Conservation (phyloP, 1,140 invertebrate species). For the Alviniconcha marisindica region DNA sequence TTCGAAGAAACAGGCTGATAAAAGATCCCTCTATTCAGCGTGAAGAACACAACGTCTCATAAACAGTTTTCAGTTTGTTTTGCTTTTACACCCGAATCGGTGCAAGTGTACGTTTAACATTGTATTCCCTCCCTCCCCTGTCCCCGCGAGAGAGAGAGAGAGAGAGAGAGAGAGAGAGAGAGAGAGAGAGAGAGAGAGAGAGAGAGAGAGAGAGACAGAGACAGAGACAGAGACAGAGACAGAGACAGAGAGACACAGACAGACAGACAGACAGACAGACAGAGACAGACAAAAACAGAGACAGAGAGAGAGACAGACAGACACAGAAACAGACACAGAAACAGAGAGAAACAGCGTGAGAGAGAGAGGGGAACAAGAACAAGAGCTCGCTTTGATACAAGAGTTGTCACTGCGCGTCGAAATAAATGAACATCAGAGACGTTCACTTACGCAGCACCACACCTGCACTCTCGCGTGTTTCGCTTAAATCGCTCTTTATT, state of each 20-base stretch:
- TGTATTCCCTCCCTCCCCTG: not conserved
- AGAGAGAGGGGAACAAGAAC: not conserved
- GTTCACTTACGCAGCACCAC: too few species aligned
- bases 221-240: not conserved
- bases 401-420: too few species aligned
- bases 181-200: conserved; percentile 14
- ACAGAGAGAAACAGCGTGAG: not conserved
- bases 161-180: not conserved
- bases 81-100: too few species aligned
- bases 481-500: too few species aligned
- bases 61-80: too few species aligned
- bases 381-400: too few species aligned
- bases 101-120: too few species aligned
- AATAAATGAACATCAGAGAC: too few species aligned
- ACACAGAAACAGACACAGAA: not conserved
- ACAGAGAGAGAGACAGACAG: not conserved
- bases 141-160: not conserved
- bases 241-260: conserved; percentile 20
- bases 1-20: too few species aligned
- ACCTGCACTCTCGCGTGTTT: too few species aligned
- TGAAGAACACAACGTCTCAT: too few species aligned
- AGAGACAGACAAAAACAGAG: not conserved
- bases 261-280: conserved; percentile 2
- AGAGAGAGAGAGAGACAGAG: conserved; percentile 15
- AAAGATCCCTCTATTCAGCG: too few species aligned